These are phyloP conservation scores for Myodes glareolus DNA, from an alignment of 2,113 vertebrate genomes.

Conservation along the genomic window DNA sequence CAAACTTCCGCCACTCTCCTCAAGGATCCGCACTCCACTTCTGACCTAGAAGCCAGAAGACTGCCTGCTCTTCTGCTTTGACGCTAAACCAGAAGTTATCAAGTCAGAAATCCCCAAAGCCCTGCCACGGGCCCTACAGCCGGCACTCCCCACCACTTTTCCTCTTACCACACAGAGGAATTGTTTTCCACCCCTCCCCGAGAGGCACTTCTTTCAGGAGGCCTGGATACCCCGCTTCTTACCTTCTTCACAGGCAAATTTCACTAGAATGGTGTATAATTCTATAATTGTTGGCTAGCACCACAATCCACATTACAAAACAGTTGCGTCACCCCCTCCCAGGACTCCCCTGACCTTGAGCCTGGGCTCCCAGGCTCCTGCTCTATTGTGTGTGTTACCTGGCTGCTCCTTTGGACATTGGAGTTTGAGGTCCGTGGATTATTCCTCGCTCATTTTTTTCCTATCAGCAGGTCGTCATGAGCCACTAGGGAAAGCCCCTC, in stretches of 20 bases:
- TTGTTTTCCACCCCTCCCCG: neutral
- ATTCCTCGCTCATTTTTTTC: slow-evolving; percentile 2
- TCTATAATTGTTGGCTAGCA: no score
- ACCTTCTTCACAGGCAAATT: neutral
- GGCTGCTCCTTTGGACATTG: neutral
- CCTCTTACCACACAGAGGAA: neutral
- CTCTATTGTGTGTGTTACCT: neutral
- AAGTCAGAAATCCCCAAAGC: neutral
- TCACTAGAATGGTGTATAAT: neutral
- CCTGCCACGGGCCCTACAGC: neutral
- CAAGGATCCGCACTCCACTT: neutral
- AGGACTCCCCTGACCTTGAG: neutral
- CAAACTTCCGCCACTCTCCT: neutral
- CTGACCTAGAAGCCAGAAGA: neutral
- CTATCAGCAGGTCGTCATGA: neutral
- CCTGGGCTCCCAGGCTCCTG: neutral
- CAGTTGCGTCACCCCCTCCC: neutral
- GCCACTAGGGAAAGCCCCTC: neutral
- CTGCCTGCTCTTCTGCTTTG: neutral
- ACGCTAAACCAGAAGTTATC: neutral
- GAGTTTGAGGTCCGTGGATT: neutral
- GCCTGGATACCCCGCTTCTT: neutral
- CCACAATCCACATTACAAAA: neutral
- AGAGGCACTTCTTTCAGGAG: neutral
- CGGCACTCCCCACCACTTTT: neutral